A percentile compares a stretch with the other conserved stretches of the same genome.
Conservation (phyloP, 2,888 invertebrate species). For the Theodoxus fluviatilis region DNA sequence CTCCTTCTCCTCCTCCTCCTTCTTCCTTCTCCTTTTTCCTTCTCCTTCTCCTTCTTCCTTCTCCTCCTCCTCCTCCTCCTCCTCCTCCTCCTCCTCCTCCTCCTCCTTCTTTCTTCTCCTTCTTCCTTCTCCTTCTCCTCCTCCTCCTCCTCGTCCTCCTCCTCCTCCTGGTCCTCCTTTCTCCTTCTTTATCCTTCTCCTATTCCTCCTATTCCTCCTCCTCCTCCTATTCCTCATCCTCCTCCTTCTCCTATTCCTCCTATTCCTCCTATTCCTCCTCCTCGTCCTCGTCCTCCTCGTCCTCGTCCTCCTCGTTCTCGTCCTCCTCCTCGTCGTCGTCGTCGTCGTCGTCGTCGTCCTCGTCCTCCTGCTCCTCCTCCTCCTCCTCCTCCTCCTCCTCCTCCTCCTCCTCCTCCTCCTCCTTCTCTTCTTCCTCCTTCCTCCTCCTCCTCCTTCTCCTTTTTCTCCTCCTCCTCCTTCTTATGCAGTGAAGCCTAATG, state of each 20-base stretch:
- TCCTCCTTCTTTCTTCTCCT: conserved; percentile 14
- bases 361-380: neutral
- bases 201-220: too few species aligned
- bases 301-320: neutral
- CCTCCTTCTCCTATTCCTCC: neutral
- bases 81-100: too few species aligned
- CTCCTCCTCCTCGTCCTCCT: neutral
- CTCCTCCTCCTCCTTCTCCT: neutral
- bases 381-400: neutral
- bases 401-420: conserved; percentile 10
- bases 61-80: too few species aligned
- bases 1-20: too few species aligned
- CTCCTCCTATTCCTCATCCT: neutral
- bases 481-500: neutral
- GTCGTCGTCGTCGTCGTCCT: neutral
- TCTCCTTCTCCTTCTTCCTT: too few species aligned
- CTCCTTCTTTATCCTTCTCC: neutral
- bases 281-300: neutral
- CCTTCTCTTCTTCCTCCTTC: conserved; percentile 11
- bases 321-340: neutral
- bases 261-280: conserved; percentile 9
- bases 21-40: too few species aligned
- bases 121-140: neutral
- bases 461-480: neutral
- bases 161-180: neutral